phyloP scores from a whole-genome alignment of 2,113 vertebrate genomes.

The Morone chrysops region DNA sequence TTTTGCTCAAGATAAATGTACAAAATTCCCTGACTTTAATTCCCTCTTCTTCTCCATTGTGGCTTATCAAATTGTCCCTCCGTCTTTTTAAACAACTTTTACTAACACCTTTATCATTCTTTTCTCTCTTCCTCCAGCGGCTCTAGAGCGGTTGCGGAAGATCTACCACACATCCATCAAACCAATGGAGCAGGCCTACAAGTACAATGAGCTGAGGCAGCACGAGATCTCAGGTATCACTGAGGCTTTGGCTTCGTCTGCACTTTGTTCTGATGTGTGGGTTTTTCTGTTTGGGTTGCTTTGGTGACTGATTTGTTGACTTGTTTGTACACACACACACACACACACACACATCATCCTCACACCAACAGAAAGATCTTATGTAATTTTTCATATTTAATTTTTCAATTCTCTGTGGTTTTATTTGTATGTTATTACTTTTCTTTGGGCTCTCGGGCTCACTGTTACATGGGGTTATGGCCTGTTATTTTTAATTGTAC shows the following conservation, averaged over 20 bases:
- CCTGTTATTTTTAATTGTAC: background rate
- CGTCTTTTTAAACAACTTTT: background rate
- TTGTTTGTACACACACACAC: slow-evolving; percentile 31
- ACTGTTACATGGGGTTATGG: background rate
- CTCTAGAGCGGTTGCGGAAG: slow-evolving; percentile 91
- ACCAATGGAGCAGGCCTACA: slow-evolving; percentile 97
- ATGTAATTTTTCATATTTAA: background rate
- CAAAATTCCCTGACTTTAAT: background rate
- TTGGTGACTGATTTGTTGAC: slow-evolving; percentile 51
- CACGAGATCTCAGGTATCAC: slow-evolving; percentile 96
- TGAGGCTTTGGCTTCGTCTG: background rate
- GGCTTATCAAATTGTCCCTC: background rate
- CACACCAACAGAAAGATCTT: slow-evolving; percentile 1
- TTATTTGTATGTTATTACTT: background rate
- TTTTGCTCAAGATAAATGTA: background rate
- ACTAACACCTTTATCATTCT: background rate
- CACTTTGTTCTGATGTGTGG: slow-evolving; percentile 46
- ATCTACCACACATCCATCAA: slow-evolving; percentile 97
- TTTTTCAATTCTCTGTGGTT: background rate
- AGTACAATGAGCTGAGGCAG: slow-evolving; percentile 97
- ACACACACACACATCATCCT: slow-evolving; percentile 25
- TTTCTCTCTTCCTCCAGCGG: slow-evolving; percentile 76
- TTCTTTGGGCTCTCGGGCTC: background rate
- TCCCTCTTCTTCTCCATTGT: background rate
- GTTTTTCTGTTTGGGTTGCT: slow-evolving; percentile 57